phyloP scores from a whole-genome alignment of 2,888 invertebrate genomes.

The Ormyrus thymus region DNA sequence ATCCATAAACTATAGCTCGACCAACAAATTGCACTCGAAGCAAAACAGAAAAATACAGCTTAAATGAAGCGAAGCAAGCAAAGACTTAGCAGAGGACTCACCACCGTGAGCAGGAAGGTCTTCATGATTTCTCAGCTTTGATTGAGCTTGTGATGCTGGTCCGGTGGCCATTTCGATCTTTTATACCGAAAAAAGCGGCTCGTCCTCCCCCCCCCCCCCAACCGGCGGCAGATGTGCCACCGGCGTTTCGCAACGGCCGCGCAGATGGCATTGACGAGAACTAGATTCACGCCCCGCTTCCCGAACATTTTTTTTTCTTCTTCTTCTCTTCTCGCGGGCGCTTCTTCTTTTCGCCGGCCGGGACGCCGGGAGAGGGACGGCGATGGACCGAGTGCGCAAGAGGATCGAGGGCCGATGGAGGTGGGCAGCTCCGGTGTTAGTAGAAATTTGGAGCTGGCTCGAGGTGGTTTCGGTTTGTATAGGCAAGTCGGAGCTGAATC shows the following conservation, averaged over 20 bases:
- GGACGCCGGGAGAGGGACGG: too few species aligned
- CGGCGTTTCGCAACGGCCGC: constrained; percentile 35
- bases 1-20: too few species aligned
- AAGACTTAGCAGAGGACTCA: constrained; percentile 56
- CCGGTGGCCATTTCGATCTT: constrained; percentile 68
- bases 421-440: too few species aligned
- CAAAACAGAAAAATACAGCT: too few species aligned
- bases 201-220: constrained; percentile 33
- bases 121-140: constrained; percentile 66
- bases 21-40: too few species aligned
- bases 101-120: constrained; percentile 69
- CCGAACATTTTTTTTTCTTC: background rate
- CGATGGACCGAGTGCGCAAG: too few species aligned
- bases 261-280: constrained; percentile 48
- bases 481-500: too few species aligned
- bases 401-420: too few species aligned
- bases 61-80: background rate
- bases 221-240: background rate
- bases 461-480: too few species aligned
- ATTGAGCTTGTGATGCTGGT: constrained; percentile 65
- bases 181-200: constrained; percentile 66
- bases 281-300: constrained; percentile 24
- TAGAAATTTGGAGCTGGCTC: too few species aligned
- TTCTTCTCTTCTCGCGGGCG: background rate
- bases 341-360: background rate